A percentile compares a stretch with the other conserved stretches of the same genome.
phyloP scores from a whole-genome alignment of 2,797 vertebrate species.

The Columba guinea region DNA sequence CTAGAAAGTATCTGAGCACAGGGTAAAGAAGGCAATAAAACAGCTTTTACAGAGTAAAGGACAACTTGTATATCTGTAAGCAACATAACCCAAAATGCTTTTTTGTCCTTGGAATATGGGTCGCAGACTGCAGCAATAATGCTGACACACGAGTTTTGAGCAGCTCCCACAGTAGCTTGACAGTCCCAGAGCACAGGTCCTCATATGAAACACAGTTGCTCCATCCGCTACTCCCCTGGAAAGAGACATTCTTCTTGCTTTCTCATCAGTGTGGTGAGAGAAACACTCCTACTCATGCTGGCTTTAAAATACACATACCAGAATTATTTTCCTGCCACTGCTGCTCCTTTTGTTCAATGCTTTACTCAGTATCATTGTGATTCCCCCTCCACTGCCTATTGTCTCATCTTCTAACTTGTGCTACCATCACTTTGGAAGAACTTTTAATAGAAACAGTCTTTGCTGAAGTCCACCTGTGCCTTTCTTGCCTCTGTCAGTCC shows the following conservation, averaged over 20 bases:
- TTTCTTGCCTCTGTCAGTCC: background rate
- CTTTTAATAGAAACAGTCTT: background rate
- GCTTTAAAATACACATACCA: background rate
- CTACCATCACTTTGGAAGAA: background rate
- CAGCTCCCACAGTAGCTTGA: background rate
- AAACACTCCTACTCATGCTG: slow-evolving; percentile 18
- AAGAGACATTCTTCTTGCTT: background rate
- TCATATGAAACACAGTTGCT: background rate
- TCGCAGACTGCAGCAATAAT: background rate
- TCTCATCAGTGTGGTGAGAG: background rate
- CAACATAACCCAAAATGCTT: background rate
- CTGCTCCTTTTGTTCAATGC: background rate
- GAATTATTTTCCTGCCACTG: background rate
- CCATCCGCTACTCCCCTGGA: slow-evolving; percentile 16
- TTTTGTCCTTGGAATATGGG: background rate
- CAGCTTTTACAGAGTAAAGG: background rate
- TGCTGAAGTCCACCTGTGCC: background rate
- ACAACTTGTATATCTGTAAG: background rate
- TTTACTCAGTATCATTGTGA: background rate
- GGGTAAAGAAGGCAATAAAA: background rate
- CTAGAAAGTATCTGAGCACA: background rate
- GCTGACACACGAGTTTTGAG: background rate
- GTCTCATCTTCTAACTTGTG: background rate
- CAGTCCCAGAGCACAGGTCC: background rate
- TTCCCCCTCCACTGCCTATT: background rate